A percentile compares a stretch with the other conserved stretches of the same genome.
Evolutionary conservation across 2,797 vertebrate genomes (phyloP).

Genomic region (Phylloscopus collybita): DNA sequence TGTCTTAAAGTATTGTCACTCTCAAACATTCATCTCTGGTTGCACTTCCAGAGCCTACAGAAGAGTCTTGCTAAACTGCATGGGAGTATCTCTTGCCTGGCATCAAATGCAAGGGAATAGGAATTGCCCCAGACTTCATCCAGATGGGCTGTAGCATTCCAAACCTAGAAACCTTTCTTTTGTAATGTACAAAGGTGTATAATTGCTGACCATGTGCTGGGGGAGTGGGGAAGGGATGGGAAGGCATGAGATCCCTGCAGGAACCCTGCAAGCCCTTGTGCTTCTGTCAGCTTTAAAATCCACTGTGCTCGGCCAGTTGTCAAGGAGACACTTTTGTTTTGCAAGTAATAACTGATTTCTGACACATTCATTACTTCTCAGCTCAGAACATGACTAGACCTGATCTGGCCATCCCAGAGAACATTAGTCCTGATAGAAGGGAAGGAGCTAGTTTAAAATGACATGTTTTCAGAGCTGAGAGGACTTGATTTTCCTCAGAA

Average conservation of each 20-base stretch:
- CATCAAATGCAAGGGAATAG: not conserved
- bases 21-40: not conserved
- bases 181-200: not conserved
- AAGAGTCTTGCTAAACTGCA: not conserved
- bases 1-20: not conserved
- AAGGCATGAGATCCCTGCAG: not conserved
- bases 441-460: not conserved
- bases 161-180: not conserved
- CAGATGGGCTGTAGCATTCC: not conserved
- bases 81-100: not conserved
- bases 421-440: not conserved
- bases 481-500: not conserved
- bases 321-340: not conserved
- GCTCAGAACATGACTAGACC: conserved; percentile 32
- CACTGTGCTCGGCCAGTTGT: not conserved
- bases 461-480: not conserved
- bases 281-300: not conserved
- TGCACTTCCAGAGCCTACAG: not conserved
- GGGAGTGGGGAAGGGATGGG: not conserved
- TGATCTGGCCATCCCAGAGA: conserved; percentile 27
- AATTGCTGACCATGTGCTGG: not conserved
- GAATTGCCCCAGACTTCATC: not conserved
- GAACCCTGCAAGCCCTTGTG: not conserved
- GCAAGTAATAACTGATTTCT: conserved; percentile 24
- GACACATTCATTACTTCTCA: not conserved